phyloP scores from a whole-genome alignment of 2,888 invertebrate species.

The Drosophila meridionalis region DNA sequence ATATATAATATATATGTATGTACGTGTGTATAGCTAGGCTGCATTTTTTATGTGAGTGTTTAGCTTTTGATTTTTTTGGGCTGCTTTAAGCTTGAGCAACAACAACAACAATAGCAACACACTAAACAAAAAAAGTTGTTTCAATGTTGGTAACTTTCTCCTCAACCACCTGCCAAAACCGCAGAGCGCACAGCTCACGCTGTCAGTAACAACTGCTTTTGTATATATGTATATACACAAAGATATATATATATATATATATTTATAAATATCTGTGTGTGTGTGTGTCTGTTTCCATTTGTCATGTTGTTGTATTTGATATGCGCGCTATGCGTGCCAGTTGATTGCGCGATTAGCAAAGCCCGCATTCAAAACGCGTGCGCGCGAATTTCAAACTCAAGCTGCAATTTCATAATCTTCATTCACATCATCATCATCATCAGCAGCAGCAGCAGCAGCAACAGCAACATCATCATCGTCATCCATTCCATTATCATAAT shows the following conservation, averaged over 20 bases:
- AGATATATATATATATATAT: not conserved
- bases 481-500: conserved; percentile 27
- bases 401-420: conserved; percentile 70
- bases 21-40: conserved; percentile 50
- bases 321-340: conserved; percentile 49
- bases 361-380: conserved; percentile 76
- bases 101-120: conserved; percentile 50
- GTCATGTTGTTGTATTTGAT: conserved; percentile 52
- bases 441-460: conserved; percentile 15
- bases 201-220: conserved; percentile 22
- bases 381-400: conserved; percentile 59
- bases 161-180: conserved; percentile 73
- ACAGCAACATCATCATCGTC: conserved; percentile 25
- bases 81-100: conserved; percentile 46
- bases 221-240: not conserved
- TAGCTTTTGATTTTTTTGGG: conserved; percentile 51
- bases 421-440: conserved; percentile 32
- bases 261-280: too few species aligned
- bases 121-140: conserved; percentile 65
- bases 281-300: conserved; percentile 28
- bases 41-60: conserved; percentile 51
- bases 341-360: conserved; percentile 74
- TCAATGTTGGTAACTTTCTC: conserved; percentile 79
- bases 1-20: conserved; percentile 2
- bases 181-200: conserved; percentile 47